A percentile compares a stretch with the other conserved stretches of the same genome.
These are phyloP conservation scores for Ostrea edulis DNA, from an alignment of 1,140 invertebrate species.

Conservation along the genomic window DNA sequence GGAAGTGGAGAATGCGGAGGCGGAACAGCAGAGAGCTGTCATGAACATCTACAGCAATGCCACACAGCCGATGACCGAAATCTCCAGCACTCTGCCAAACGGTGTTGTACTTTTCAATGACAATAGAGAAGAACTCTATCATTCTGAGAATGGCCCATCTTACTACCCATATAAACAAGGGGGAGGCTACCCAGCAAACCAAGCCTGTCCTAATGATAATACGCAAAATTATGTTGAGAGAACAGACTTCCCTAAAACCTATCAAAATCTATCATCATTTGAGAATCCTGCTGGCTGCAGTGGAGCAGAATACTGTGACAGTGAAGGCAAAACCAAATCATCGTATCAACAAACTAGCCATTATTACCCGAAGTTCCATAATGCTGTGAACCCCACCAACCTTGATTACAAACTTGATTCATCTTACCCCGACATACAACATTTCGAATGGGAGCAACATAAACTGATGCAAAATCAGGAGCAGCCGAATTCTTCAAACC, in stretches of 20 bases:
- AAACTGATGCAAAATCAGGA: conserved; percentile 24
- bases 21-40: conserved; percentile 66
- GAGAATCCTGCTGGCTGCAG: conserved; percentile 18
- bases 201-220: conserved; percentile 77
- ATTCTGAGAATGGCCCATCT: conserved; percentile 84
- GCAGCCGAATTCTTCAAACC: conserved; percentile 19
- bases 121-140: conserved; percentile 81
- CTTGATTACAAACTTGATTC: conserved; percentile 15
- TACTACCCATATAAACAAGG: conserved; percentile 83
- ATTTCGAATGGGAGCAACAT: conserved; percentile 30
- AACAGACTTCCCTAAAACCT: conserved; percentile 65
- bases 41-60: conserved; percentile 43
- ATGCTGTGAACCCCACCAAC: conserved; percentile 24
- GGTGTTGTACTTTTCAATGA: conserved; percentile 75
- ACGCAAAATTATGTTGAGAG: conserved; percentile 55
- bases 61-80: conserved; percentile 41
- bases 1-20: conserved; percentile 69
- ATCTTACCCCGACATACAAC: conserved; percentile 12
- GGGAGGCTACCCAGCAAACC: conserved; percentile 83
- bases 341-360: conserved; percentile 30
- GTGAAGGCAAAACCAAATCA: conserved; percentile 39
- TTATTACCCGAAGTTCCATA: conserved; percentile 21
- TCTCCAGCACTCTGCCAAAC: conserved; percentile 66
- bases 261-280: conserved; percentile 60
- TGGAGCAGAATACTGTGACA: not conserved